phyloP scores from a whole-genome alignment of 2,113 vertebrate genomes.

The Trematomus loennbergii region DNA sequence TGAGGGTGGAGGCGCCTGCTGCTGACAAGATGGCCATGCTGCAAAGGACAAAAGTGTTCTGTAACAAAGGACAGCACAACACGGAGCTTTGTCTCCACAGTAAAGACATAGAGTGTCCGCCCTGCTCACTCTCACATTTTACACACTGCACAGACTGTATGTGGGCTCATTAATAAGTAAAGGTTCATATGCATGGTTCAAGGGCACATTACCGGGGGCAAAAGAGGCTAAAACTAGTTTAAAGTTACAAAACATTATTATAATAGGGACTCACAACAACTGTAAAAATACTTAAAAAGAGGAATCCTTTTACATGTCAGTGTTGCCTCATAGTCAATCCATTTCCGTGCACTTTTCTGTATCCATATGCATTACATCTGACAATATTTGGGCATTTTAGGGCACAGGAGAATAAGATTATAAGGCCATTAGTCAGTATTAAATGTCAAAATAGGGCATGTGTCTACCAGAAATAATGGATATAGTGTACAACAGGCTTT shows the following conservation, averaged over 20 bases:
- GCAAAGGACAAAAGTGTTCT: slow-evolving; percentile 22
- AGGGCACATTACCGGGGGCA: not conserved
- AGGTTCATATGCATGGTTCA: not conserved
- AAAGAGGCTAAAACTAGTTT: not conserved
- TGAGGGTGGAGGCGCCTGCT: slow-evolving; percentile 27
- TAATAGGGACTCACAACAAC: not conserved
- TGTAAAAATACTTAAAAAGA: not conserved
- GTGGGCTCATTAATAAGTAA: slow-evolving; percentile 5
- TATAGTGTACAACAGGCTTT: not conserved
- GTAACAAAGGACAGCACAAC: not conserved
- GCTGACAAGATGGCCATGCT: slow-evolving; percentile 57
- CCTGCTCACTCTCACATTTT: not conserved
- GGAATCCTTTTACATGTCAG: not conserved
- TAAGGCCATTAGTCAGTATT: not conserved
- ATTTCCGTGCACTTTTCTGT: not conserved
- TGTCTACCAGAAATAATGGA: not conserved
- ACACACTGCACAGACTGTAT: not conserved
- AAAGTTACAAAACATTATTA: not conserved
- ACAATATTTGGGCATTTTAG: not conserved
- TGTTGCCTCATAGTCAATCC: not conserved
- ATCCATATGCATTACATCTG: not conserved
- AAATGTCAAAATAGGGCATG: not conserved
- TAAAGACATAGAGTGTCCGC: not conserved
- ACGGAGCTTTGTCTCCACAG: not conserved
- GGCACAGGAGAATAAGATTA: not conserved